phyloP scores from a whole-genome alignment of 2,797 vertebrate species.

The Bucorvus abyssinicus region DNA sequence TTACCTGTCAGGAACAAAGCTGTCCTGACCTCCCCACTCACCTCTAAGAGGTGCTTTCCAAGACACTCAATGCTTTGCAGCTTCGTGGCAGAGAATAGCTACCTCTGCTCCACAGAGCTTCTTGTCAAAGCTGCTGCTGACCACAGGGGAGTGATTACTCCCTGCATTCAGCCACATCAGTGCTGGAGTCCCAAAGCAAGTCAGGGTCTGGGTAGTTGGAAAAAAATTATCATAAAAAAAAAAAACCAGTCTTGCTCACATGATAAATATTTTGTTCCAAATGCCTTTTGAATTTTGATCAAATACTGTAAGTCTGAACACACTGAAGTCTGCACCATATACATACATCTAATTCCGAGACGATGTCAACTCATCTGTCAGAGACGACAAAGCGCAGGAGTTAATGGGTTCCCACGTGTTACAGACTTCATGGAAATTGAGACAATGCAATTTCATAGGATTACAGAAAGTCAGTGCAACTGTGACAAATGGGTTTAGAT shows the following conservation, averaged over 20 bases:
- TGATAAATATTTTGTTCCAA: not conserved
- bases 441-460: not conserved
- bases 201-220: not conserved
- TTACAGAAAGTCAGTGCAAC: not conserved
- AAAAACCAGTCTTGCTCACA: not conserved
- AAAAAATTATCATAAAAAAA: too few species aligned
- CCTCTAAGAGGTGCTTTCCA: not conserved
- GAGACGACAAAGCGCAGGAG: not conserved
- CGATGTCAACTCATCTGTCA: not conserved
- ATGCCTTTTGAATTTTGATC: not conserved
- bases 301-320: not conserved
- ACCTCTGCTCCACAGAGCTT: not conserved
- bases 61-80: not conserved
- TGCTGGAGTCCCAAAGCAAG: not conserved
- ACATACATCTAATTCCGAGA: not conserved
- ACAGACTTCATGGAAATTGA: not conserved
- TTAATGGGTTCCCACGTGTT: not conserved
- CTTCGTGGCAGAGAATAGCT: not conserved
- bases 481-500: not conserved
- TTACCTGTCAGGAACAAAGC: not conserved
- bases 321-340: not conserved
- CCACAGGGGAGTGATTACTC: not conserved
- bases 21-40: not conserved
- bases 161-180: not conserved
- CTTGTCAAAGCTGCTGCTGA: not conserved